Base-by-base conservation (phyloP, 2,113 vertebrate genomes). In the Heterotis niloticus region DNA sequence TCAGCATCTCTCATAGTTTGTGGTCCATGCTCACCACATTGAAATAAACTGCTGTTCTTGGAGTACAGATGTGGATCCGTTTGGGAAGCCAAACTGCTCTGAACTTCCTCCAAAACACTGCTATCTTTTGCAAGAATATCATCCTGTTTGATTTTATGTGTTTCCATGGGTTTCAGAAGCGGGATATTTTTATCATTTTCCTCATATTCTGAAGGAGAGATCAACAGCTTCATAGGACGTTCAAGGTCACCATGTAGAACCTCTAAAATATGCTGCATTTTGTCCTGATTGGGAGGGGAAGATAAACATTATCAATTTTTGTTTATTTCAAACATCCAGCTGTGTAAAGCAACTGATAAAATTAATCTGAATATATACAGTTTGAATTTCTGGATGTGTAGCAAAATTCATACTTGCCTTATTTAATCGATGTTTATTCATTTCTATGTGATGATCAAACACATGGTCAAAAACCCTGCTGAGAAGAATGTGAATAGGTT, bases 241-340 rank as follows among this genome's bases (percentile, higher is more conserved):
- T 89, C 81, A 79, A 93, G 85, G 54, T 92, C 91, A 79, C 90
- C 86, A 73, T 84, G 87, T 44, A 94, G 79, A 13, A 87, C 78
- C 69, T 91, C 92, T 88, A 94, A 85, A 74, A 93, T 91, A 79
- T 91, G 90, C 85, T 82, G 89, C 92, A 94, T 92, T 91, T 93
- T 92, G 80, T 84, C 85, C 93, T 81, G 34, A 23, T 92, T 69
- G 28, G 78, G 84, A 85, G 79, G 34, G 82, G 78, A 52, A 86
- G 76, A 13, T 26, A 67, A 54, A 10, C 0, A 20, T 52, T 28
- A 10, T 2, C 12, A 23, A 83, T 13, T 57, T 17, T 62, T 62
- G 60, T 66, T 66, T 5, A 23, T 29, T 64, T 59, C 54, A 1
- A 54, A 29, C 70, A 59, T 10, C 3, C 34, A 44, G 7, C 34